Conservation (phyloP, 2,113 vertebrate genomes). For the Chauna torquata region DNA sequence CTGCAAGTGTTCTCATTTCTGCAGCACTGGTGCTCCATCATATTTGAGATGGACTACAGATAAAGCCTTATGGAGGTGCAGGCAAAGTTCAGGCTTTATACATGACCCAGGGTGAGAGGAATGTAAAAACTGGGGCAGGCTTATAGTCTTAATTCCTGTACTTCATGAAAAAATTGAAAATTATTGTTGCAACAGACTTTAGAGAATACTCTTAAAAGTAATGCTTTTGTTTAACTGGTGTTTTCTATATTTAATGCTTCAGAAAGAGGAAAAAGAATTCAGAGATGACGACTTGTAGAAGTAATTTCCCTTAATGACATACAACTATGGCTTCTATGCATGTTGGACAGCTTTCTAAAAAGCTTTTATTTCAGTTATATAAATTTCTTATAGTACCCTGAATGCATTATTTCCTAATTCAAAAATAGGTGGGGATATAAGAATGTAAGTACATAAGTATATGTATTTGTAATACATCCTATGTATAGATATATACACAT, state of each 20-base stretch:
- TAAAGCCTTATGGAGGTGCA: not conserved
- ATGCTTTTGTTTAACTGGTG: not conserved
- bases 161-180: not conserved
- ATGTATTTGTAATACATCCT: not conserved
- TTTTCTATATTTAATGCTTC: not conserved
- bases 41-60: not conserved
- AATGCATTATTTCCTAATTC: not conserved
- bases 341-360: not conserved
- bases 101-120: not conserved
- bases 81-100: not conserved
- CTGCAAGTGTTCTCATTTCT: not conserved
- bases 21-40: not conserved
- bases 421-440: not conserved
- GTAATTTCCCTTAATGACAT: not conserved
- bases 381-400: not conserved
- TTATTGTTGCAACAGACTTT: not conserved
- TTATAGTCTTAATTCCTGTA: not conserved
- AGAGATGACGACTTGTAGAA: not conserved
- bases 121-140: not conserved
- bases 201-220: not conserved
- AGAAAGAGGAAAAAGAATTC: not conserved
- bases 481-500: not conserved
- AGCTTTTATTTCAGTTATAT: not conserved
- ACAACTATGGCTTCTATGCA: not conserved
- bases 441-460: not conserved